Evolutionary conservation across 1,140 invertebrate species (phyloP).

Genomic region (Stegodyphus mimosarum): DNA sequence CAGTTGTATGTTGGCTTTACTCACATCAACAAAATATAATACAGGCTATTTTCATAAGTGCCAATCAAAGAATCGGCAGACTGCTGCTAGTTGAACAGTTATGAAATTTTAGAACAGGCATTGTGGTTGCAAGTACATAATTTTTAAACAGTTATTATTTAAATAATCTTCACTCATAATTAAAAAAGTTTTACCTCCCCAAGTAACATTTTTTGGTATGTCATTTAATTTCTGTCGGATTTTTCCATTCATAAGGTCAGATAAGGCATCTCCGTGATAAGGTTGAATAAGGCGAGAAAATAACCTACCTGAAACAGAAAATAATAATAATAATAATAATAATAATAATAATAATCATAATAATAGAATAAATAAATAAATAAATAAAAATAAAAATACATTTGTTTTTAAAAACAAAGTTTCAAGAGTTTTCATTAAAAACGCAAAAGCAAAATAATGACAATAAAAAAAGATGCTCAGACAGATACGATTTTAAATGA

Average conservation of each 20-base stretch:
- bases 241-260: constrained; percentile 77
- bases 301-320: constrained; percentile 31
- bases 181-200: constrained; percentile 69
- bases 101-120: no score
- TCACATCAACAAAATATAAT: no score
- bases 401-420: background rate
- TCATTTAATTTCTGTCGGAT: constrained; percentile 75
- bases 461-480: background rate
- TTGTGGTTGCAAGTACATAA: no score
- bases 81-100: no score
- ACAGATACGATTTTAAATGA: no score
- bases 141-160: no score
- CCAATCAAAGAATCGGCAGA: no score
- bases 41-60: no score
- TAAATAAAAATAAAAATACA: background rate
- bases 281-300: constrained; percentile 17
- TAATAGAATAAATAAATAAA: background rate
- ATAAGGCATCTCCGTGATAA: constrained; percentile 66
- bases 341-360: no score
- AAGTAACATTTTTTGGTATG: constrained; percentile 74
- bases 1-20: no score
- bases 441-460: background rate
- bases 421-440: background rate
- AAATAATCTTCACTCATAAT: no score
- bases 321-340: background rate